Conservation (phyloP, 2,888 invertebrate genomes). For the Panzeria rudis region DNA sequence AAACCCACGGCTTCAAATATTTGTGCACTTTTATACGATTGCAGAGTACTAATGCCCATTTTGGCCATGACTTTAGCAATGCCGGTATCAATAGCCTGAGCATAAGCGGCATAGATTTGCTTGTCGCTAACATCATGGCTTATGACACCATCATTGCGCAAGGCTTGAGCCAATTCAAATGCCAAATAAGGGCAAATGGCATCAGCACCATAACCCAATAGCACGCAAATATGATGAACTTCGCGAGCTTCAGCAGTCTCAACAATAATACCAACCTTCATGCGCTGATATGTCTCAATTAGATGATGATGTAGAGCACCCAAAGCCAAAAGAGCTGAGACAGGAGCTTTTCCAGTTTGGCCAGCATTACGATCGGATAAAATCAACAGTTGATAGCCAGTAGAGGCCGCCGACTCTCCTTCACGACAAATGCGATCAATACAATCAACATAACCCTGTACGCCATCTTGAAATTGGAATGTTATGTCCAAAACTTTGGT, state of each 20-base stretch:
- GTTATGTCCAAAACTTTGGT: slow-evolving; percentile 94
- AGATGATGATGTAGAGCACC: slow-evolving; percentile 98
- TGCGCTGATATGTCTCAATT: slow-evolving; percentile 96
- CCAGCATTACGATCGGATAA: slow-evolving; percentile 91
- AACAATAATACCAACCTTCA: slow-evolving; percentile 97
- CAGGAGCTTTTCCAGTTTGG: slow-evolving; percentile 87
- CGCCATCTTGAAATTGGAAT: slow-evolving; percentile 90
- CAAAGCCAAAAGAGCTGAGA: slow-evolving; percentile 92
- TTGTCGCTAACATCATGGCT: slow-evolving; percentile 91
- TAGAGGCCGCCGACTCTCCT: slow-evolving; percentile 91
- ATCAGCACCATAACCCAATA: slow-evolving; percentile 98
- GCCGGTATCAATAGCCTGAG: slow-evolving; percentile 95
- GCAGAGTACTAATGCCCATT: slow-evolving; percentile 99
- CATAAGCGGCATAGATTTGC: slow-evolving; percentile 93
- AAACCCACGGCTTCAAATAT: slow-evolving; percentile 99
- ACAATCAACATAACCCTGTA: slow-evolving; percentile 90
- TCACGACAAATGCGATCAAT: slow-evolving; percentile 91
- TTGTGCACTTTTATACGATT: slow-evolving; percentile 99
- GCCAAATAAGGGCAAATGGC: slow-evolving; percentile 98
- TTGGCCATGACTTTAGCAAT: slow-evolving; percentile 98
- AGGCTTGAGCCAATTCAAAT: slow-evolving; percentile 94
- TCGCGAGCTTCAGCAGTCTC: slow-evolving; percentile 98
- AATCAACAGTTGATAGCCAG: slow-evolving; percentile 93
- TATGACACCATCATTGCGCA: slow-evolving; percentile 94
- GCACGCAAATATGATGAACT: slow-evolving; percentile 97